These are phyloP conservation scores for Notothenia coriiceps DNA, from an alignment of 2,113 vertebrate species.

Conservation along the genomic window DNA sequence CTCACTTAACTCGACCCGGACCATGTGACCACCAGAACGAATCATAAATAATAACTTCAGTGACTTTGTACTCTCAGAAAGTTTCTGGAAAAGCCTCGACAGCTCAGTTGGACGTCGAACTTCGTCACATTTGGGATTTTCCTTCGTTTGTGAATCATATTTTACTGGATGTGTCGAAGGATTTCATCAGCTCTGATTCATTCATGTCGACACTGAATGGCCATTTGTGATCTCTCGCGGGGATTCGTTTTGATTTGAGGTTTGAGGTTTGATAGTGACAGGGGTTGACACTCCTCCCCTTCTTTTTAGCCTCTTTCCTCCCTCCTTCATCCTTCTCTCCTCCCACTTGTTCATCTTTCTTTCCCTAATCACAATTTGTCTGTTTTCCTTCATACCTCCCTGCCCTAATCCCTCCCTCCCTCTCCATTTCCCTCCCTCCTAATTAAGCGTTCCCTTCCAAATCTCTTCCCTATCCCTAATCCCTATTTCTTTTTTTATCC, in stretches of 20 bases:
- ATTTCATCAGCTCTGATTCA: constrained; percentile 39
- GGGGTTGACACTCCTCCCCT: background rate
- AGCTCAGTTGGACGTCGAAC: background rate
- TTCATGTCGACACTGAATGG: constrained; percentile 23
- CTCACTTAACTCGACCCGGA: too few relatives aligned
- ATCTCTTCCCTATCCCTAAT: constrained; percentile 49
- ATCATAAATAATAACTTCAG: background rate
- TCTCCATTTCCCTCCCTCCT: constrained; percentile 23
- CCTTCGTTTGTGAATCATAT: constrained; percentile 29
- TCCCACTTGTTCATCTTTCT: constrained; percentile 25
- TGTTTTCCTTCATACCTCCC: constrained; percentile 33
- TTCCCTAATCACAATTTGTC: constrained; percentile 32
- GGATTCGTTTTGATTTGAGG: constrained; percentile 41
- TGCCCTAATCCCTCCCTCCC: constrained; percentile 53
- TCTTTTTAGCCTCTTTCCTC: background rate
- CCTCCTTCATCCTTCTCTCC: constrained; percentile 26
- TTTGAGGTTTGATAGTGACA: constrained; percentile 27
- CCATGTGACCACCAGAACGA: too few relatives aligned
- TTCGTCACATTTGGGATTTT: constrained; percentile 14
- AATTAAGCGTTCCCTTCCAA: constrained; percentile 56
- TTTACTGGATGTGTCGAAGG: constrained; percentile 23
- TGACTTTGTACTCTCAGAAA: background rate
- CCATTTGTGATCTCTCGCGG: background rate
- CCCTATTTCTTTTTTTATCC: constrained; percentile 25
- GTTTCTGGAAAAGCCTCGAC: background rate